A percentile compares a stretch with the other conserved stretches of the same genome.
Conservation (phyloP, 2,888 invertebrate species). For the Trimorus sp. region DNA sequence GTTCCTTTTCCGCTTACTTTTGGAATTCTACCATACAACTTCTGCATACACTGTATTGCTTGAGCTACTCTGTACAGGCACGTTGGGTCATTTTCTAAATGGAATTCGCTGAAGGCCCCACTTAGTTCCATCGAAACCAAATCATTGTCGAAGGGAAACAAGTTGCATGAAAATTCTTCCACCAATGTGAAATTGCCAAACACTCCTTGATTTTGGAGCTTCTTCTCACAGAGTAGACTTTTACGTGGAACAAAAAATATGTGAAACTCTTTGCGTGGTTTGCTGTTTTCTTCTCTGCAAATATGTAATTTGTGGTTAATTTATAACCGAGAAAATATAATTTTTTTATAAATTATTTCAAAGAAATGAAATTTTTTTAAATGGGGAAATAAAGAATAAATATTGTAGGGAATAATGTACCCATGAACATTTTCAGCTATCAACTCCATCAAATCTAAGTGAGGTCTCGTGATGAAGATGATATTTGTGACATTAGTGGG, state of each 20-base stretch:
- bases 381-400: no score
- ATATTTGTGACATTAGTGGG: slow-evolving; percentile 90
- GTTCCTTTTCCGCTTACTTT: slow-evolving; percentile 94
- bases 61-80: slow-evolving; percentile 93
- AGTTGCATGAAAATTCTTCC: slow-evolving; percentile 93
- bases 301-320: slow-evolving; percentile 43
- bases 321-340: no score
- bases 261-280: slow-evolving; percentile 88
- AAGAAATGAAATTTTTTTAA: no score
- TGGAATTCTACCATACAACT: slow-evolving; percentile 93
- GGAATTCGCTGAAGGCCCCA: slow-evolving; percentile 90
- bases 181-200: slow-evolving; percentile 88
- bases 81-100: slow-evolving; percentile 94
- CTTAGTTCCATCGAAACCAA: slow-evolving; percentile 95
- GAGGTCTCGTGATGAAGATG: slow-evolving; percentile 93
- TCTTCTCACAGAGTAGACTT: slow-evolving; percentile 93
- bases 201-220: slow-evolving; percentile 91
- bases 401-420: no score
- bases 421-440: slow-evolving; percentile 89
- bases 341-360: no score
- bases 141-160: slow-evolving; percentile 96
- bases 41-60: slow-evolving; percentile 92
- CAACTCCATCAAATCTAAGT: slow-evolving; percentile 91
- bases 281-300: slow-evolving; percentile 82
- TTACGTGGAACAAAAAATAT: slow-evolving; percentile 94